These are phyloP conservation scores for Aphelenchoides fujianensis DNA, from an alignment of 1,140 invertebrate species.

Conservation along the genomic window DNA sequence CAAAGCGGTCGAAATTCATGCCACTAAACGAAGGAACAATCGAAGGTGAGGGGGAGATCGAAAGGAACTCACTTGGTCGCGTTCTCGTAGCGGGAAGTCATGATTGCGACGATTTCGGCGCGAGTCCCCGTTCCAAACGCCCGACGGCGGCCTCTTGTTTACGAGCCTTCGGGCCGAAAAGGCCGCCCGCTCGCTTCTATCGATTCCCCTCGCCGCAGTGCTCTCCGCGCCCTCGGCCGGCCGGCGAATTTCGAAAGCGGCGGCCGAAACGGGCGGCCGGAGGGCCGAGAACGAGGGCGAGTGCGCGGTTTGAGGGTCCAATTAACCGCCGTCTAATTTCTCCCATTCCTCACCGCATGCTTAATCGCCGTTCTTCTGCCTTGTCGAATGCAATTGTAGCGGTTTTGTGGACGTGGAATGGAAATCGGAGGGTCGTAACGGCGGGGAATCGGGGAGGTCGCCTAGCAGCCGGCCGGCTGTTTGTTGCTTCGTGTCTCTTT, in stretches of 20 bases:
- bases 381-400: too few relatives aligned
- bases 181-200: background rate
- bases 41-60: background rate
- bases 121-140: background rate
- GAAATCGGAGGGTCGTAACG: too few relatives aligned
- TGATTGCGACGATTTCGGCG: background rate
- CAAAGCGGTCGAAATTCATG: slow-evolving; percentile 63
- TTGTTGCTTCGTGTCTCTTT: too few relatives aligned
- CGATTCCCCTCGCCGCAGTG: background rate
- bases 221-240: background rate
- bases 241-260: background rate
- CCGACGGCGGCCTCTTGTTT: background rate
- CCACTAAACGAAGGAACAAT: slow-evolving; percentile 46
- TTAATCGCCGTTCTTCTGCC: too few relatives aligned
- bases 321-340: too few relatives aligned
- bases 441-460: too few relatives aligned
- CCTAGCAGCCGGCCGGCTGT: too few relatives aligned
- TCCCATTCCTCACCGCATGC: too few relatives aligned
- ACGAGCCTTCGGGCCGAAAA: too few relatives aligned
- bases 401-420: too few relatives aligned
- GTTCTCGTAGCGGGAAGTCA: slow-evolving; percentile 41
- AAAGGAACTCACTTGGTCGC: slow-evolving; percentile 40
- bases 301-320: too few relatives aligned
- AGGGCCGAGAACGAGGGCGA: too few relatives aligned
- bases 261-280: slow-evolving; percentile 22